These are phyloP conservation scores for Sceloporus undulatus DNA, from an alignment of 2,113 vertebrate genomes.

Conservation along the genomic window DNA sequence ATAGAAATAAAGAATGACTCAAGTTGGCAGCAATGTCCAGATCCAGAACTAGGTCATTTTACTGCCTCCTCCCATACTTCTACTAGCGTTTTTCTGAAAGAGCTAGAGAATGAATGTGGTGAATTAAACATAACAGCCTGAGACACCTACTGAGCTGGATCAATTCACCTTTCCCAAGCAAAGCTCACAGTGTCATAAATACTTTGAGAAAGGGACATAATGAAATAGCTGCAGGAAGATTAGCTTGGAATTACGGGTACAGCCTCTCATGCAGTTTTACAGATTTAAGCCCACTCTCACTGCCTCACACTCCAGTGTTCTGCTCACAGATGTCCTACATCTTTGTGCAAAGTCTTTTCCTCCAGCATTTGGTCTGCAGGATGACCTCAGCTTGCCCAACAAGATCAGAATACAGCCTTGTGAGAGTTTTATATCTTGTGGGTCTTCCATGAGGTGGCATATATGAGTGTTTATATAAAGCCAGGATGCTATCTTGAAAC, in stretches of 20 bases:
- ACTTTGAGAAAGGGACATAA: neutral
- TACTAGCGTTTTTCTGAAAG: neutral
- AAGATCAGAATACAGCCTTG: too few relatives aligned
- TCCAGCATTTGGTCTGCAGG: too few relatives aligned
- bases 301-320: neutral
- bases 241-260: neutral
- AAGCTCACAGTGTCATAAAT: neutral
- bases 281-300: neutral
- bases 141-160: neutral
- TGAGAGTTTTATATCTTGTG: too few relatives aligned
- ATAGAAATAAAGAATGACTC: conserved; percentile 34
- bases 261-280: neutral
- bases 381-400: too few relatives aligned
- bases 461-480: too few relatives aligned
- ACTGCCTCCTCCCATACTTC: conserved; percentile 6
- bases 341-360: too few relatives aligned
- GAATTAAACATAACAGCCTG: conserved; percentile 9
- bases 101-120: neutral
- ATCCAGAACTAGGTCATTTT: conserved; percentile 17
- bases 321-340: too few relatives aligned
- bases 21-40: conserved; percentile 12
- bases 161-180: neutral
- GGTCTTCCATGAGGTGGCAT: too few relatives aligned
- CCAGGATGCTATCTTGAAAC: too few relatives aligned
- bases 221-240: neutral